Evolutionary conservation across 2,888 invertebrate genomes (phyloP), one percentile per base, ranked within the genome.

Genomic region (Holacanthella duospinosa): DNA sequence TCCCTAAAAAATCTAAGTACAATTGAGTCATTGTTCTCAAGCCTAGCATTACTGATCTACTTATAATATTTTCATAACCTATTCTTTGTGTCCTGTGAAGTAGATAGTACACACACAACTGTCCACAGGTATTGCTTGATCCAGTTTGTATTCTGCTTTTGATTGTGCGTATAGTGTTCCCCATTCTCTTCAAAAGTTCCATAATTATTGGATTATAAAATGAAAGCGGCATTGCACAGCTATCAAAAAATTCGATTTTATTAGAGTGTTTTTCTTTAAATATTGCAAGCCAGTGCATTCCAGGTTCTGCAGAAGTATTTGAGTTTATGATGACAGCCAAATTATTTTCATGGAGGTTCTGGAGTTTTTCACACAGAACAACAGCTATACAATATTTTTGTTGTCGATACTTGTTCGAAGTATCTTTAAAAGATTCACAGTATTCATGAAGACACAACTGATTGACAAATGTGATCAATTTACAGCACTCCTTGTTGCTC

Each of bases 221-320:
- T 12, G 6, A 6, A n/a, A 55, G 16, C n/a, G 55, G 55, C 55
- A 55, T 21, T 4, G 9, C 24, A 26, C 28, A 55, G 28, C 55
- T 55, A n/a, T 55, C 55, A 55, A 55, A 55, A 55, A 55, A 55
- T 26, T 55, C 27, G 4, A 55, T 26, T 28, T 55, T 26, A 55
- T n/a, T 55, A 12, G 6, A 12, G 27, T 26, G n/a, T n/a, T n/a
- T 26, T 6, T 4, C 6, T n/a, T 55, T 55, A 26, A 26, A 26
- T n/a, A 55, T 4, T 26, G 57, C 57, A 16, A 57, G 6, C 57
- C 57, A 57, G 29, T 57, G 57, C 16, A 9, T 29, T 29, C 57
- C 57, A 9, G 21, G 27, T 29, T 57, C 29, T 6, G 9, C 2
- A 2, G 29, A 29, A 28, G 4, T 21, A 6, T 57, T 3, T 6